These are phyloP conservation scores for Calcarius lapponicus DNA, from an alignment of 2,797 vertebrate genomes.

Conservation along the genomic window DNA sequence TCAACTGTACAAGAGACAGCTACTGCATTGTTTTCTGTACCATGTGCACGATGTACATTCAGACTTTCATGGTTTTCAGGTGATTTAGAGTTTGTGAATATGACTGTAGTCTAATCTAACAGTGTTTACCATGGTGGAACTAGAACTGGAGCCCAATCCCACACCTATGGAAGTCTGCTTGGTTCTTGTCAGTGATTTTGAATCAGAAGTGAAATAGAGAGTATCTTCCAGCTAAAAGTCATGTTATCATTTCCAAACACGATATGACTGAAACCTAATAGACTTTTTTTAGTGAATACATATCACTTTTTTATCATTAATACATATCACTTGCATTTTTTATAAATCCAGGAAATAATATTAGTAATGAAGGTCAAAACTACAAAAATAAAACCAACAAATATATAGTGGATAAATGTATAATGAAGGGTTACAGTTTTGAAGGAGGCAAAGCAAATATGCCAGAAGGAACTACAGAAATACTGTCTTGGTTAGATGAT, in stretches of 20 bases:
- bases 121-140: neutral
- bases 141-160: neutral
- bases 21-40: neutral
- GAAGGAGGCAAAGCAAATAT: neutral
- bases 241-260: neutral
- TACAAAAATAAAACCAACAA: neutral
- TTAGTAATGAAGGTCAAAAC: neutral
- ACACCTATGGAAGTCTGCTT: neutral
- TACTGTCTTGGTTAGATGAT: neutral
- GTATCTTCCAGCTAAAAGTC: neutral
- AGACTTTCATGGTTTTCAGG: neutral
- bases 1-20: neutral
- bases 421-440: neutral
- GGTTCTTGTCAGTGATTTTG: neutral
- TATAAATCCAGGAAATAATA: neutral
- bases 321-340: neutral
- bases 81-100: neutral
- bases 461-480: neutral
- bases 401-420: neutral
- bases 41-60: rapidly evolving
- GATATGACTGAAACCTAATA: neutral
- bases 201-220: neutral
- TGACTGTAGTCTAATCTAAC: neutral
- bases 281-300: neutral
- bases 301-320: too few relatives aligned